Base-by-base conservation (phyloP, 2,888 invertebrate species). In the Acronicta psi region DNA sequence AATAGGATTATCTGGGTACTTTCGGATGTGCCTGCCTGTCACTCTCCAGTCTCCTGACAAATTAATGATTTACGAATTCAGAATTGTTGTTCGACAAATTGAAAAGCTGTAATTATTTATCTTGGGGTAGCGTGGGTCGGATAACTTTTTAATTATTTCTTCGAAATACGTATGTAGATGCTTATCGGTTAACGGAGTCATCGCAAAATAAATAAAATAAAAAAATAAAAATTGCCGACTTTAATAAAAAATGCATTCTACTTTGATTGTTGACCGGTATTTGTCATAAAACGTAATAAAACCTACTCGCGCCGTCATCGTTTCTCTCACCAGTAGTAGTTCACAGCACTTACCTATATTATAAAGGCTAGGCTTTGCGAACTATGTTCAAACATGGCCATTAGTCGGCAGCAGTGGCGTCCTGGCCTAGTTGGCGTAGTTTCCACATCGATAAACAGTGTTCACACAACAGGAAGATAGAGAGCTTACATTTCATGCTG, bases 381-480 rank as follows among this genome's bases (percentile, higher is more conserved):
- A 72, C 38, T 72, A 67, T 59, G 45, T 72, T 46, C 53, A 40
- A 59, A 68, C 73, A 66, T 41, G 53, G 46, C 53, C 69, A 72
- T 67, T 72, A 72, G 51, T 49, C 41, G 66, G 40, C 50, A 44
- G 59, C 50, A 38, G 49, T 23, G 38, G 54, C 57, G 34, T 65
- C 54, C 75, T 56, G 67, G 59, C 61, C 58, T 61, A 66, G 61
- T 75, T 72, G 72, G 66, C 66, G 43, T 51, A 47, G 61, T 72
- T 71, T 75, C 56, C 54, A 59, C 23, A 25, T 56, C 61, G 72
- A 75, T 75, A 70, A 71, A 75, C 66, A 54, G 23, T 54, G 58
- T 47, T 69, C 60, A 59, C 57, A 61, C 40, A 59, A 46, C 54
- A 59, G 51, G 37, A 58, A 69, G 67, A 71, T 29, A 38, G 44